Evolutionary conservation across 2,888 invertebrate genomes (phyloP), one percentile per base, ranked within the genome.

Genomic region (Stenurella melanura): DNA sequence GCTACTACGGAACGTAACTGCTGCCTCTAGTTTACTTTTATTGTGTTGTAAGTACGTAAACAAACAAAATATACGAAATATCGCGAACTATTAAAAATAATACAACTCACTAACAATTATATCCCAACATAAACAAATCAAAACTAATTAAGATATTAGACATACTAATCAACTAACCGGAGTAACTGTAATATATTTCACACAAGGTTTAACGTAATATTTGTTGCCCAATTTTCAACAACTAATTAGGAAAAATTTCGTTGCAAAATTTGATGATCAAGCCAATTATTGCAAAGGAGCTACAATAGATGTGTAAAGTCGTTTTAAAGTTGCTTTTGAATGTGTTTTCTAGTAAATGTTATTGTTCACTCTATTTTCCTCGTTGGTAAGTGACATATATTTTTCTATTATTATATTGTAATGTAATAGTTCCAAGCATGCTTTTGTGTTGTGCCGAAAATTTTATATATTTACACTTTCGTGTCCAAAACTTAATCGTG

Each of bases 311-410:
- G 64, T 42, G 64, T n/a, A 18, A 38, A 64, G 17, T 10, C 61
- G 26, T 63, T 30, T 30, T 17, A 10, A 64, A 42, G 18, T 64
- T 64, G 17, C 61, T 64, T 64, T 64, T 64, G 64, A 64, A 64
- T 64, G 38, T 64, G 64, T 64, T 42, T 64, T 64, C 64, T 34
- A 26, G 12, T 64, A 2, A 64, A 11, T 64, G 42, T 64, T 64
- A 17, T 64, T 64, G 64, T 34, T 18, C 7, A 30, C 61, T 30
- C 30, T 61, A 19, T 57, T 61, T 15, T 30, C 34, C 34, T 1
- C 50, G n/a, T 11, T 38, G 64, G 64, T 64, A 64, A 64, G 64
- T 64, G 60, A 26, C n/a, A 26, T 9, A n/a, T 60, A 42, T 64
- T 54, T 17, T 67, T 66, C 15, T 66, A 19, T 19, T 38, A 19